Evolutionary conservation across 2,797 vertebrate species (phyloP), one percentile per base, ranked within the genome.

Genomic region (Lutjanus campechanus): DNA sequence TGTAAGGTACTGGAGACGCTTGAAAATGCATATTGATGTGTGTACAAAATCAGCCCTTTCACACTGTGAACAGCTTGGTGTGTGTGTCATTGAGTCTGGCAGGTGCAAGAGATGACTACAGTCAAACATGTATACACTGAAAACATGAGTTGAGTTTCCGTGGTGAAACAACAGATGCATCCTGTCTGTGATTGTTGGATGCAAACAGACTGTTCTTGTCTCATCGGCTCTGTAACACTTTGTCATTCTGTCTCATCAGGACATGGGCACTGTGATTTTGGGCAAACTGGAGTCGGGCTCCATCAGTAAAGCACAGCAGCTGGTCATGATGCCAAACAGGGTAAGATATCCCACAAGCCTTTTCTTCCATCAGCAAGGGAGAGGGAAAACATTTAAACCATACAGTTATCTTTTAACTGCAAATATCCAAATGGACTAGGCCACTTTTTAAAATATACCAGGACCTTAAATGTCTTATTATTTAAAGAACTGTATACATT

Each of bases 271-370:
- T 53, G 98, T 99, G 89, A 90, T 99, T 86, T 93, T 99, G 73
- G 98, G 98, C 71, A 99, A 99, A 93, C 95, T 99, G 91, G 98
- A 99, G 94, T 99, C 98, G 0, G 98, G 98, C 76, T 97, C 94
- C 67, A 98, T 99, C 95, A 95, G 95, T 93, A 99, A 99, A 97
- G 97, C 97, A 84, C 97, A 99, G 69, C 98, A 99, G 90, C 97
- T 99, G 75, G 97, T 98, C 81, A 99, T 99, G 98, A 99, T 99
- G 98, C 98, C 98, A 89, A 99, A 99, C 95, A 97, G 98, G 96
- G 98, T 99, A 92, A 93, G 94, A 40, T 0, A 0, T 71, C 11
- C 29, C 46, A 61, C 41, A 10, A 1, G 16, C 29, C 1, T 11
- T 6, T 50, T n/a, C 11, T 62, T 51, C 19, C 2, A 16, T 61